Percentiles rank a stretch among this genome's conserved stretches.
These are phyloP conservation scores for Acanthornis magna DNA, from an alignment of 2,797 vertebrate species.

Conservation along the genomic window DNA sequence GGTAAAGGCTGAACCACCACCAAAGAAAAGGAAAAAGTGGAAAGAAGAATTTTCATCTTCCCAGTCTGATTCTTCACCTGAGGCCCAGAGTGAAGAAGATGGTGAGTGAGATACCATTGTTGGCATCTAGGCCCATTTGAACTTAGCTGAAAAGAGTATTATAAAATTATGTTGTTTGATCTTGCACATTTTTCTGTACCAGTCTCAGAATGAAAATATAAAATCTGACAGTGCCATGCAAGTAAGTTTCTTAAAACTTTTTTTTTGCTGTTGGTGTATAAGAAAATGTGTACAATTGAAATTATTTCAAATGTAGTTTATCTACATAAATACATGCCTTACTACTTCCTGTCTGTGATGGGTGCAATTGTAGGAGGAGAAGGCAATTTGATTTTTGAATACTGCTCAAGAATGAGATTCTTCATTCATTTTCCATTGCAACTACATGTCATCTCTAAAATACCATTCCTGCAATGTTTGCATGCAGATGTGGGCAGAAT, in stretches of 20 bases:
- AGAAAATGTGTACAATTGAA: background rate
- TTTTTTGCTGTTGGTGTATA: background rate
- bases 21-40: constrained; percentile 98
- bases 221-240: background rate
- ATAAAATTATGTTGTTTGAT: background rate
- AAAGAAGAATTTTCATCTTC: constrained; percentile 91
- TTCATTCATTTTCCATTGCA: background rate
- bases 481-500: background rate
- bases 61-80: constrained; percentile 87
- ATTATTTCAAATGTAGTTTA: background rate
- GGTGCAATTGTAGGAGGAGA: background rate
- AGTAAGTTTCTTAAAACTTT: background rate
- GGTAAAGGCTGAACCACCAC: constrained; percentile 91
- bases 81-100: constrained; percentile 86
- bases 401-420: background rate
- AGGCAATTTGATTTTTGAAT: background rate
- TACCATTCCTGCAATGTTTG: background rate
- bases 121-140: background rate
- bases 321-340: background rate
- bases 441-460: background rate
- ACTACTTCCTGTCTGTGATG: background rate
- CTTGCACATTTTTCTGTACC: background rate
- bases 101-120: constrained; percentile 70
- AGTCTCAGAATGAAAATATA: background rate
- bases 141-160: background rate